Evolutionary conservation across 2,888 invertebrate genomes (phyloP).

Genomic region (Archaeoteleia sp.): DNA sequence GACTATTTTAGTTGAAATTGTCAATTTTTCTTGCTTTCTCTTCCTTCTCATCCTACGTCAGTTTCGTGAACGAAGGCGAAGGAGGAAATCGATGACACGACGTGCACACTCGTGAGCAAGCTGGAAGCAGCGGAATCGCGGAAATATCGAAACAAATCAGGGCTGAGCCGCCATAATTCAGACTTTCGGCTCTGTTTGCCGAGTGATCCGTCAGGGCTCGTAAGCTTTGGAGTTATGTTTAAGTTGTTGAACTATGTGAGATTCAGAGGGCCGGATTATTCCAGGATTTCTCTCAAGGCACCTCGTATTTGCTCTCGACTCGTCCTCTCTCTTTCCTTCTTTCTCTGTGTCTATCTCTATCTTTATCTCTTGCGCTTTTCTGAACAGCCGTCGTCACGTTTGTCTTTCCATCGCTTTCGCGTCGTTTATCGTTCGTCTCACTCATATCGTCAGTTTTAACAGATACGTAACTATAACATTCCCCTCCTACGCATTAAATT

Average conservation of each 20-base stretch:
- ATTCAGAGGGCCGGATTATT: constrained; percentile 65
- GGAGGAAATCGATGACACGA: constrained; percentile 45
- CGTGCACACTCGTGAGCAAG: constrained; percentile 41
- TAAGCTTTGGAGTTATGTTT: constrained; percentile 73
- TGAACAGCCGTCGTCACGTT: constrained; percentile 38
- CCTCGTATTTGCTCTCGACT: constrained; percentile 53
- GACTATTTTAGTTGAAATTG: too few relatives aligned
- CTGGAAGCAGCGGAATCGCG: constrained; percentile 62
- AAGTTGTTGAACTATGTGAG: constrained; percentile 70
- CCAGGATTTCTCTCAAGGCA: constrained; percentile 62
- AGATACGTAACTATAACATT: background rate
- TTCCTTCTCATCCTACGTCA: constrained; percentile 4
- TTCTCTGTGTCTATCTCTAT: constrained; percentile 24
- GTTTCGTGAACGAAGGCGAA: constrained; percentile 44
- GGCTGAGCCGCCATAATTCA: constrained; percentile 71
- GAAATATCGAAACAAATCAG: constrained; percentile 73
- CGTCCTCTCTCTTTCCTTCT: constrained; percentile 25
- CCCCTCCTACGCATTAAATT: too few relatives aligned
- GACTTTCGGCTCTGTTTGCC: constrained; percentile 71
- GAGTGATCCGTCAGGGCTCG: constrained; percentile 71
- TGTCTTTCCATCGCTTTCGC: constrained; percentile 43
- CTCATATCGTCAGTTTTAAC: constrained; percentile 1
- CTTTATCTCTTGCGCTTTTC: constrained; percentile 9
- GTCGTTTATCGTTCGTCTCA: constrained; percentile 34
- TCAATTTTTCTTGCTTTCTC: constrained; percentile 27